Conservation (phyloP, 2,797 vertebrate genomes). For the Atherinosoma microstoma region DNA sequence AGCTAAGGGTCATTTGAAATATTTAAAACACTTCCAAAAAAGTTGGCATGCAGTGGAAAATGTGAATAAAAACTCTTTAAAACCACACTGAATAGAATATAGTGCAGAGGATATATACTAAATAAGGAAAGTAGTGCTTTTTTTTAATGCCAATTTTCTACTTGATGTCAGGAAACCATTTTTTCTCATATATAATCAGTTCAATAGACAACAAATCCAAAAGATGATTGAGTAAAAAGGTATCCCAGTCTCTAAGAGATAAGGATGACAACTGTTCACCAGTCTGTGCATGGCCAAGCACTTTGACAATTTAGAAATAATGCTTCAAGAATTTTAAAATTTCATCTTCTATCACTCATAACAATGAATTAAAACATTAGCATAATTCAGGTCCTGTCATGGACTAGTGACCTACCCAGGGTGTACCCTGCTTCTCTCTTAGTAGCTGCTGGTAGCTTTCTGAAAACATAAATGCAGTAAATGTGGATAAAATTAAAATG, state of each 20-base stretch:
- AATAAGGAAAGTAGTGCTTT: neutral
- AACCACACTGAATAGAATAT: neutral
- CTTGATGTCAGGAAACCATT: neutral
- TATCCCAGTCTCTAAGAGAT: no score
- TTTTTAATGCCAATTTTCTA: neutral
- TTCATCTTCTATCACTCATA: neutral
- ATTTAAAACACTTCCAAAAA: neutral
- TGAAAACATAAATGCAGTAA: no score
- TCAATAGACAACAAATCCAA: neutral
- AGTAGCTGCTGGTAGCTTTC: no score
- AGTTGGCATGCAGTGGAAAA: neutral
- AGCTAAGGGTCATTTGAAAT: neutral
- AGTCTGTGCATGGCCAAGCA: neutral
- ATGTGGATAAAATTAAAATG: no score
- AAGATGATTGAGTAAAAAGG: no score
- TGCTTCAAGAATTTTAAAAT: neutral
- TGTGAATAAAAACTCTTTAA: neutral
- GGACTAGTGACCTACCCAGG: neutral
- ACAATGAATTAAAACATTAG: neutral
- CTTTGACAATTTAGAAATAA: neutral
- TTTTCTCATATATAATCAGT: neutral
- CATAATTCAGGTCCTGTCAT: neutral
- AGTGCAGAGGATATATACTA: neutral
- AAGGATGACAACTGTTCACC: no score
- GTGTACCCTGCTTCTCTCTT: no score